phyloP scores from a whole-genome alignment of 2,113 vertebrate genomes.

The Xenopus borealis region DNA sequence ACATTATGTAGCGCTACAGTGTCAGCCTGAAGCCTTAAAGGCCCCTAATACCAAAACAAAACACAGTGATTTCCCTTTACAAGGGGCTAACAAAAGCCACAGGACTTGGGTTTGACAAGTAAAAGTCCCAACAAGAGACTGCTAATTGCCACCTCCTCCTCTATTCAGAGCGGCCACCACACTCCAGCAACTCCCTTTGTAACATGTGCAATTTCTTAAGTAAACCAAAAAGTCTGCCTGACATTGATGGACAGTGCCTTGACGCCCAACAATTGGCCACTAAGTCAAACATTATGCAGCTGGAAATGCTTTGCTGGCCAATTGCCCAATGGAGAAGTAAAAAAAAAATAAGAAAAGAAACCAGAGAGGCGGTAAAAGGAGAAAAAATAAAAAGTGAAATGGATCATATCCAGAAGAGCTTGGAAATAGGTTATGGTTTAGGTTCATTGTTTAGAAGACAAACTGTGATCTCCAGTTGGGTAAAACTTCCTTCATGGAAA shows the following conservation, averaged over 20 bases:
- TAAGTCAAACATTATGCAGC: conserved; percentile 47
- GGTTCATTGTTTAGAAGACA: too few relatives aligned
- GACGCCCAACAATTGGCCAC: conserved; percentile 49
- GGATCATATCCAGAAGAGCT: background rate
- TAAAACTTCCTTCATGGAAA: too few relatives aligned
- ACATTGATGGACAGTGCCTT: conserved; percentile 78
- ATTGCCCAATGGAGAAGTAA: conserved; percentile 46
- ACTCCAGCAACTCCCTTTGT: conserved; percentile 82
- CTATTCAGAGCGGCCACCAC: conserved; percentile 84
- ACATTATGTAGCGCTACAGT: conserved; percentile 65
- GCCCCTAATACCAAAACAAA: conserved; percentile 95
- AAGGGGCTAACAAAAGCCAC: conserved; percentile 83
- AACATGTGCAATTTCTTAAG: conserved; percentile 82
- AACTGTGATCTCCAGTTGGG: too few relatives aligned
- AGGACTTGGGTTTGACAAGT: conserved; percentile 86
- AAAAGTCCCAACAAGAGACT: conserved; percentile 88
- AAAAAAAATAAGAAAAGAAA: background rate
- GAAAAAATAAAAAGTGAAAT: conserved; percentile 19
- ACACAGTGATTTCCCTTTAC: conserved; percentile 89
- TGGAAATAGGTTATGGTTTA: background rate
- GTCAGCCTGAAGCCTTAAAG: conserved; percentile 77
- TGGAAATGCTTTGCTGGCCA: conserved; percentile 21
- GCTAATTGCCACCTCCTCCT: conserved; percentile 95
- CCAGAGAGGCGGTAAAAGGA: too few relatives aligned
- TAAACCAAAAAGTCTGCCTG: conserved; percentile 73